Evolutionary conservation across 2,888 invertebrate genomes (phyloP).

Genomic region (Limenitis arthemis): DNA sequence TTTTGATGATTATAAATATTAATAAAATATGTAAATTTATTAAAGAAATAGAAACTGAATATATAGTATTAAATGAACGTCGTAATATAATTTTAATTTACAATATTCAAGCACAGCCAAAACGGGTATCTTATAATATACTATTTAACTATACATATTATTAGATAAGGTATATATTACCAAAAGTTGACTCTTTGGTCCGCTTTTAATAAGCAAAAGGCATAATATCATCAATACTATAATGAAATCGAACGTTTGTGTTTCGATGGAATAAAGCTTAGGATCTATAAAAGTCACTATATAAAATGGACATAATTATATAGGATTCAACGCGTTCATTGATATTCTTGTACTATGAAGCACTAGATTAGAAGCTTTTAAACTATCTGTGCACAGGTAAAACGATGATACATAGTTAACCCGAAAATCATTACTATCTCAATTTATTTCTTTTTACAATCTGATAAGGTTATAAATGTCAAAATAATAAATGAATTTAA

Average conservation of each 20-base stretch:
- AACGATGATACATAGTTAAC: too few species aligned
- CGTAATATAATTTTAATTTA: constrained; percentile 31
- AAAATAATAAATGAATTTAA: too few species aligned
- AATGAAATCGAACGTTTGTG: constrained; percentile 13
- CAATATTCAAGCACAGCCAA: constrained; percentile 61
- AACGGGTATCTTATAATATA: constrained; percentile 49
- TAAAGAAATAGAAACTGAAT: constrained; percentile 9
- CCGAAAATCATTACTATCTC: too few species aligned
- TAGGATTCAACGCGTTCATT: background rate
- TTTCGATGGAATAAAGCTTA: constrained; percentile 18
- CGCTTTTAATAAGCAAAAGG: constrained; percentile 64
- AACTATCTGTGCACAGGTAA: background rate
- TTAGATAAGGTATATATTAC: constrained; percentile 47
- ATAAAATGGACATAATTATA: constrained; percentile 18
- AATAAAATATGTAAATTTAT: background rate
- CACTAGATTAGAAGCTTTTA: background rate
- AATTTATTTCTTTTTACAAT: too few species aligned
- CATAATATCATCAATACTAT: constrained; percentile 29
- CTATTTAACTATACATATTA: constrained; percentile 36
- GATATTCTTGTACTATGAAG: background rate
- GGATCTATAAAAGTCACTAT: constrained; percentile 13
- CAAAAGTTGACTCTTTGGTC: constrained; percentile 67
- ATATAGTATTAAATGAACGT: constrained; percentile 19
- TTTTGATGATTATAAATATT: too few species aligned
- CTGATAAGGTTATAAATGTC: too few species aligned